Percentiles rank a stretch among this genome's conserved stretches.
phyloP scores from a whole-genome alignment of 2,113 vertebrate genomes.

The Neolamprologus variostigma region DNA sequence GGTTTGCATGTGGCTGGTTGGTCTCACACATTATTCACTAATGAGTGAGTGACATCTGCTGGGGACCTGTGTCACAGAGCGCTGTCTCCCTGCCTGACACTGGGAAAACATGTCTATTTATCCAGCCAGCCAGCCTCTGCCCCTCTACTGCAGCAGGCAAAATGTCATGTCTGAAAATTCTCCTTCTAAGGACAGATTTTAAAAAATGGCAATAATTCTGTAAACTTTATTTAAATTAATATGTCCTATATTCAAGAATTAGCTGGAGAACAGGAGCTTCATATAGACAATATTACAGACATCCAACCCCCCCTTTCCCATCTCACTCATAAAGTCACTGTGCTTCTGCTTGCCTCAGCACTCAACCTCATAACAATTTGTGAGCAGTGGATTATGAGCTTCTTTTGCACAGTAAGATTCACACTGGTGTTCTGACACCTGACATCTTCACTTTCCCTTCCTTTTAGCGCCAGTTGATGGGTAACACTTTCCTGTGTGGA shows the following conservation, averaged over 20 bases:
- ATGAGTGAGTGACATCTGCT: constrained; percentile 75
- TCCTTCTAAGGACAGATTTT: neutral
- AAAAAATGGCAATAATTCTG: neutral
- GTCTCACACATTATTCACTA: constrained; percentile 52
- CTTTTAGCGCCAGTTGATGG: neutral
- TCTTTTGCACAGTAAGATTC: constrained; percentile 38
- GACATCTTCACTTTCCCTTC: constrained; percentile 11
- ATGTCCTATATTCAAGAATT: neutral
- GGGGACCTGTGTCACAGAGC: constrained; percentile 58
- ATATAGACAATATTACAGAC: constrained; percentile 6
- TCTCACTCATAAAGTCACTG: constrained; percentile 37
- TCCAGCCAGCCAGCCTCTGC: neutral
- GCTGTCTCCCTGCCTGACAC: constrained; percentile 14
- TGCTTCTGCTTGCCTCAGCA: constrained; percentile 54
- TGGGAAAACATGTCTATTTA: neutral
- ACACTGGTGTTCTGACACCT: constrained; percentile 22
- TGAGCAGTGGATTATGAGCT: constrained; percentile 64
- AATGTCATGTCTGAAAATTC: neutral
- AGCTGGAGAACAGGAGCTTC: neutral
- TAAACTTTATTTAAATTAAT: neutral
- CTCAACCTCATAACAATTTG: constrained; percentile 59
- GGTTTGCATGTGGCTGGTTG: neutral
- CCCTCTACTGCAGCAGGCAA: neutral
- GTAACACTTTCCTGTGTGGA: neutral
- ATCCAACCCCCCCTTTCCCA: neutral